A percentile compares a stretch with the other conserved stretches of the same genome.
Conservation (phyloP, 2,888 invertebrate genomes). For the Polydrusus cervinus region DNA sequence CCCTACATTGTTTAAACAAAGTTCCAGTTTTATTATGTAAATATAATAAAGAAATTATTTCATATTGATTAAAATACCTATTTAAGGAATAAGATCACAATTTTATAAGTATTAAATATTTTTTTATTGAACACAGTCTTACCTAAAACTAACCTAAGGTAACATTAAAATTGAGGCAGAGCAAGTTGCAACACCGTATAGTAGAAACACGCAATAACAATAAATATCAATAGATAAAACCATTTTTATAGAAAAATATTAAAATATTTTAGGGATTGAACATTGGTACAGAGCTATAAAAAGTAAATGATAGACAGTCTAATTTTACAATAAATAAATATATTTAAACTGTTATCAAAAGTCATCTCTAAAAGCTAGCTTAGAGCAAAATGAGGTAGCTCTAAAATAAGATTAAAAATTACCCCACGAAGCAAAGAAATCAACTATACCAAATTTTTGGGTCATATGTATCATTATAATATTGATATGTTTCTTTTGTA, state of each 20-base stretch:
- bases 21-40: too few species aligned
- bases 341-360: not conserved
- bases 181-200: not conserved
- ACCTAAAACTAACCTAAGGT: slow-evolving; percentile 9
- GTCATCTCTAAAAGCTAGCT: too few species aligned
- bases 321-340: not conserved
- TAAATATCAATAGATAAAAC: not conserved
- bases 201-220: slow-evolving; percentile 4
- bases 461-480: too few species aligned
- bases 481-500: not conserved
- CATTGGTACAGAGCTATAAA: not conserved
- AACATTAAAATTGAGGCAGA: slow-evolving; percentile 21
- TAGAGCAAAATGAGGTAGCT: too few species aligned
- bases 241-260: not conserved
- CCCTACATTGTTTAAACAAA: too few species aligned
- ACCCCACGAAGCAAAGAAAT: not conserved
- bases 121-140: slow-evolving; percentile 22
- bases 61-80: too few species aligned
- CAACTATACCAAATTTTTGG: too few species aligned
- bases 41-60: too few species aligned
- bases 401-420: not conserved
- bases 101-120: not conserved
- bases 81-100: too few species aligned
- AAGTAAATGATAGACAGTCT: too few species aligned
- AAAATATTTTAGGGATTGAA: not conserved